These are phyloP conservation scores for Polydrusus tereticollis DNA, from an alignment of 2,888 invertebrate species.

Conservation along the genomic window DNA sequence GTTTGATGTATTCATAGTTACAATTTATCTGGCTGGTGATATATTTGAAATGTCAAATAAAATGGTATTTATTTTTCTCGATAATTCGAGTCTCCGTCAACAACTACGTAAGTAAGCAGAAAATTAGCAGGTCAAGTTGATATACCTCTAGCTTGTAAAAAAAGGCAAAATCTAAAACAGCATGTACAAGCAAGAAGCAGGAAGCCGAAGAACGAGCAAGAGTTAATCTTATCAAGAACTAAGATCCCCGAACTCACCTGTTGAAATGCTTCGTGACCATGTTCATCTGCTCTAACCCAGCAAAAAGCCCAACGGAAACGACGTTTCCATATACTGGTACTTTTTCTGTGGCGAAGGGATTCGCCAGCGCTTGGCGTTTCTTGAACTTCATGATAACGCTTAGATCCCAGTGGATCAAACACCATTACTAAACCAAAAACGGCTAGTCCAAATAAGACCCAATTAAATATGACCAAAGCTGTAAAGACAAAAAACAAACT, in stretches of 20 bases:
- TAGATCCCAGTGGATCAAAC: conserved; percentile 85
- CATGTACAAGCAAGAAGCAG: no score
- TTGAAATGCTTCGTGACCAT: conserved; percentile 83
- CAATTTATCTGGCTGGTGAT: no score
- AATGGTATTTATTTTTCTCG: no score
- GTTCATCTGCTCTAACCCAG: conserved; percentile 78
- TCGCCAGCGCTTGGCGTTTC: conserved; percentile 73
- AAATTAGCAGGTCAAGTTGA: no score
- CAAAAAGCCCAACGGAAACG: conserved; percentile 83
- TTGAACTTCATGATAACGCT: conserved; percentile 73
- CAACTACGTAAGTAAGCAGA: no score
- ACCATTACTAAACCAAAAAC: conserved; percentile 83
- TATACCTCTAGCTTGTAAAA: no score
- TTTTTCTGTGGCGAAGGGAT: conserved; percentile 77
- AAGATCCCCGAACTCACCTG: conserved; percentile 68
- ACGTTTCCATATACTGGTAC: conserved; percentile 80
- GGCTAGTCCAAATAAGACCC: conserved; percentile 82
- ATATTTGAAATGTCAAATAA: no score
- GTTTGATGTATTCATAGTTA: no score
- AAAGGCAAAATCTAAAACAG: no score
- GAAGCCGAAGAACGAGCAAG: no score
- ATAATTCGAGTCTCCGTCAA: no score
- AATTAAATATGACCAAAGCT: conserved; percentile 85
- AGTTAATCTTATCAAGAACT: neutral
- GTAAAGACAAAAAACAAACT: conserved; percentile 38